Conservation (phyloP, 2,113 vertebrate genomes). For the Cryptomyrus ogoouensis region DNA sequence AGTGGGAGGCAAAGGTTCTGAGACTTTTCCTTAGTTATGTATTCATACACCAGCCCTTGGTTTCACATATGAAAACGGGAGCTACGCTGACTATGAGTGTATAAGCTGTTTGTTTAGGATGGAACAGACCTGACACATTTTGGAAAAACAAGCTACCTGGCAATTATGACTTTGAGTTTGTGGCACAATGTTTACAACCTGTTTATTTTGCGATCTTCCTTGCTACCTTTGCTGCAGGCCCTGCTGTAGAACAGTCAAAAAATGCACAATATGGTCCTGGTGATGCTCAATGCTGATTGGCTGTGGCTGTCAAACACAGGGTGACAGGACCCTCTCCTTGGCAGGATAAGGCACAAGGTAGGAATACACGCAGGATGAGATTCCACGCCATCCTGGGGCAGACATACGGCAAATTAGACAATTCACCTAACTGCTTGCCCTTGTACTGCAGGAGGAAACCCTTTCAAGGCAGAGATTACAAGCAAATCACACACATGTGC, state of each 20-base stretch:
- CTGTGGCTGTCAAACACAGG: background rate
- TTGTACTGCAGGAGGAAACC: background rate
- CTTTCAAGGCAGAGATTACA: too few relatives aligned
- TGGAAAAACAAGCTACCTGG: background rate
- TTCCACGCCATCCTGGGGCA: background rate
- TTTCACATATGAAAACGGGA: background rate
- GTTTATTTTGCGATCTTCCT: background rate
- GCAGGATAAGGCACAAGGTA: background rate
- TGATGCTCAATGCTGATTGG: background rate
- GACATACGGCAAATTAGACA: background rate
- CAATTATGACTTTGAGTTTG: background rate
- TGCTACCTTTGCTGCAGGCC: background rate
- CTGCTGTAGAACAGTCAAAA: background rate
- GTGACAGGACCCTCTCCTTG: background rate
- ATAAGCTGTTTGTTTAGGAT: background rate
- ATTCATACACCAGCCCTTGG: background rate
- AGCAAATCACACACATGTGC: background rate
- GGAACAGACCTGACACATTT: background rate
- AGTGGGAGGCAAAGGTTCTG: background rate
- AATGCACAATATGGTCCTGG: background rate
- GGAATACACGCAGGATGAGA: background rate
- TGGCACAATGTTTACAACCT: background rate
- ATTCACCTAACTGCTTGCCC: background rate
- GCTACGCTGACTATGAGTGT: background rate
- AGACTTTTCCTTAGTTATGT: background rate